A percentile compares a stretch with the other conserved stretches of the same genome.
These are phyloP conservation scores for Junonia oenone DNA, from an alignment of 2,888 invertebrate genomes.

Conservation along the genomic window DNA sequence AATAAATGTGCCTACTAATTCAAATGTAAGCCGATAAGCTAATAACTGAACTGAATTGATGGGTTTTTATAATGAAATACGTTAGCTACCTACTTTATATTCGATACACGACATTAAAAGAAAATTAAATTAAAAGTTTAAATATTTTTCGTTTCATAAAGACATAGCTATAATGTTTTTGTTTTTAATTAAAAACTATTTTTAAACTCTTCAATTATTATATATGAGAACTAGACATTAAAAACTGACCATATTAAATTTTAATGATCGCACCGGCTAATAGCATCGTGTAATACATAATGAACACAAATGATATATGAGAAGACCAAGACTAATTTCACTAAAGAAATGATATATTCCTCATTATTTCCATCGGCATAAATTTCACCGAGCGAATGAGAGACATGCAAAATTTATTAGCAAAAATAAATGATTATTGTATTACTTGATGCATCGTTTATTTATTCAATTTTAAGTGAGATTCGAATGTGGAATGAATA, in stretches of 20 bases:
- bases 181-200: neutral
- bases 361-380: slow-evolving; percentile 7
- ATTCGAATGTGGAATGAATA: neutral
- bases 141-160: too few relatives aligned
- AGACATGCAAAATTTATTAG: slow-evolving; percentile 14
- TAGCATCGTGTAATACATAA: slow-evolving; percentile 4
- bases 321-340: slow-evolving; percentile 20
- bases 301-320: slow-evolving; percentile 13
- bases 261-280: neutral
- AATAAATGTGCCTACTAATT: too few relatives aligned
- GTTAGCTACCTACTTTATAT: too few relatives aligned
- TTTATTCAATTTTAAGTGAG: neutral
- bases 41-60: too few relatives aligned
- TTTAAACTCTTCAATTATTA: neutral
- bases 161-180: too few relatives aligned
- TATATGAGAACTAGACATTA: neutral
- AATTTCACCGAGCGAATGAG: slow-evolving; percentile 10
- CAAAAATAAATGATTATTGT: slow-evolving; percentile 5
- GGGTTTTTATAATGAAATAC: too few relatives aligned
- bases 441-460: neutral
- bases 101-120: too few relatives aligned
- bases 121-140: too few relatives aligned
- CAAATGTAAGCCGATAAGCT: too few relatives aligned
- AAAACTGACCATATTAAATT: neutral
- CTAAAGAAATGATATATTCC: slow-evolving; percentile 21